Percentiles rank a stretch among this genome's conserved stretches.
These are phyloP conservation scores for Stigmatopora nigra DNA, from an alignment of 2,113 vertebrate species.

Conservation along the genomic window DNA sequence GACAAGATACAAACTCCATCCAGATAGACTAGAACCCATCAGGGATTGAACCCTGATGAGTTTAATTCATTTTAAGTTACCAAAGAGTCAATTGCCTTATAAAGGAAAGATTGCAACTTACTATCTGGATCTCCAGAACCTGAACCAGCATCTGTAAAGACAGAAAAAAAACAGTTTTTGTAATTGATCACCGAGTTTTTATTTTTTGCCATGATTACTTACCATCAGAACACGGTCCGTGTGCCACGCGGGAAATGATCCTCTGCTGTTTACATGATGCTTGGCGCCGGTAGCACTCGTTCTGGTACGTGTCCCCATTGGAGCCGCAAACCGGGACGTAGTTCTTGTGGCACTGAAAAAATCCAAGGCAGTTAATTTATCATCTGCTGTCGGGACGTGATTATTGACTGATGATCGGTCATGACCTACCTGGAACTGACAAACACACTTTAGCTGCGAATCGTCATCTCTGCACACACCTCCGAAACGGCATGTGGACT, in stretches of 20 bases:
- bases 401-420: not conserved
- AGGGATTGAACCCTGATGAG: too few relatives aligned
- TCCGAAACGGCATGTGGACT: constrained; percentile 83
- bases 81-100: too few relatives aligned
- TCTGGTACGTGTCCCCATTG: constrained; percentile 96
- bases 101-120: constrained; percentile 24
- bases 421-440: constrained; percentile 84
- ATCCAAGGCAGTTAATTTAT: not conserved
- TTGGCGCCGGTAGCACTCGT: constrained; percentile 89
- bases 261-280: constrained; percentile 91
- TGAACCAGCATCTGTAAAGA: constrained; percentile 59
- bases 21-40: too few relatives aligned
- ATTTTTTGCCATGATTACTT: constrained; percentile 46
- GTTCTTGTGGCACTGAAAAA: constrained; percentile 83
- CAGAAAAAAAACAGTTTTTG: not conserved
- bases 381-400: too few relatives aligned
- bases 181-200: not conserved
- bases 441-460: constrained; percentile 83
- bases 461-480: constrained; percentile 87
- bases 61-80: too few relatives aligned
- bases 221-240: constrained; percentile 86
- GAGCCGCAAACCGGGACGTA: constrained; percentile 93
- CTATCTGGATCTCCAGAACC: constrained; percentile 63
- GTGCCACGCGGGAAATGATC: constrained; percentile 79
- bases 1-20: too few relatives aligned